Percentiles rank a stretch among this genome's conserved stretches.
Evolutionary conservation across 1,140 invertebrate species (phyloP).

Genomic region (Heterodera schachtii): DNA sequence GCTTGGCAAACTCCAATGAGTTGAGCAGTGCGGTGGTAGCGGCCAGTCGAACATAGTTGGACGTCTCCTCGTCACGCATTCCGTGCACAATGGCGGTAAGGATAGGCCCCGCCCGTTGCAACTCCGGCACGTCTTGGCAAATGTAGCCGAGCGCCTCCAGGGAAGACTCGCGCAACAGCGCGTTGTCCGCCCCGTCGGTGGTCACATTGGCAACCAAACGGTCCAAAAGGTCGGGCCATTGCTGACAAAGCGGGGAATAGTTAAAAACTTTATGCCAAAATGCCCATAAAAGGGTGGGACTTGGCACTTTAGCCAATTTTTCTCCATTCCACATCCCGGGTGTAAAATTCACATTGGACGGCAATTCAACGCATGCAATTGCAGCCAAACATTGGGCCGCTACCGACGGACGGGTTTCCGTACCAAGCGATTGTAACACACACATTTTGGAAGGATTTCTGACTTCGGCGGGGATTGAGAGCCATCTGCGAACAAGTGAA

Average conservation of each 20-base stretch:
- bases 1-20: constrained; percentile 95
- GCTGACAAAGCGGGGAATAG: constrained; percentile 38
- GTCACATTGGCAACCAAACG: constrained; percentile 85
- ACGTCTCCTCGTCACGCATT: constrained; percentile 81
- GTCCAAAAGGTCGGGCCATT: constrained; percentile 80
- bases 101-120: constrained; percentile 89
- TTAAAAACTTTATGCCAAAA: too few relatives aligned
- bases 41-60: constrained; percentile 73
- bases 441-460: constrained; percentile 89
- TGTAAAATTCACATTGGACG: too few relatives aligned
- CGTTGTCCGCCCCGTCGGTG: constrained; percentile 73
- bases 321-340: too few relatives aligned
- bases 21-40: constrained; percentile 96
- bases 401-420: constrained; percentile 91
- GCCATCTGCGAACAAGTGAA: constrained; percentile 55
- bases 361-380: constrained; percentile 92
- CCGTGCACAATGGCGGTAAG: constrained; percentile 98
- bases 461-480: constrained; percentile 78
- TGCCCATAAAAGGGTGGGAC: neutral
- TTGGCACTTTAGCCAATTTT: too few relatives aligned
- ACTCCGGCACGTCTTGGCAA: constrained; percentile 78
- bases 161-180: constrained; percentile 86
- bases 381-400: constrained; percentile 98
- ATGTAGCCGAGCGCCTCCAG: constrained; percentile 93
- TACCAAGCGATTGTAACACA: constrained; percentile 89